phyloP scores from a whole-genome alignment of 2,797 vertebrate species.

The Pogoniulus pusillus region DNA sequence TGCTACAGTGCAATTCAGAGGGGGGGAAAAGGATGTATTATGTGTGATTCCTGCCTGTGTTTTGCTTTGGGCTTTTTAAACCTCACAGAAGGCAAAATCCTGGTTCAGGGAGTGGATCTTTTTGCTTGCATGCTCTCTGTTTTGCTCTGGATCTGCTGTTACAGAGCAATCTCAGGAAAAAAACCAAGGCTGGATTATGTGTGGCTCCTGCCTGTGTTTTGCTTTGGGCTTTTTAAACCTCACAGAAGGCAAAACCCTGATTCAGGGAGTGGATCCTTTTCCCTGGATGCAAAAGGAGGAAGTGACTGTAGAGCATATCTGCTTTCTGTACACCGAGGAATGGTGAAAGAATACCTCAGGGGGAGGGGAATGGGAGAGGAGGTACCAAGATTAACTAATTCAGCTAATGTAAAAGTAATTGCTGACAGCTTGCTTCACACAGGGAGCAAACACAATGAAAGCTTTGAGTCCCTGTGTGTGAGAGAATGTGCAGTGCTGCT shows the following conservation, averaged over 20 bases:
- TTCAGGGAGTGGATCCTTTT: background rate
- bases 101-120: background rate
- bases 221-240: background rate
- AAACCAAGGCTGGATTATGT: background rate
- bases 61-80: background rate
- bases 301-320: conserved; percentile 33
- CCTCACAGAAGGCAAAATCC: background rate
- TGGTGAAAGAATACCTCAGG: conserved; percentile 25
- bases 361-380: background rate
- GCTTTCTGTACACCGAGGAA: background rate
- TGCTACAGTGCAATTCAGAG: background rate
- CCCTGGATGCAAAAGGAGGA: background rate
- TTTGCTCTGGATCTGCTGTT: too few species aligned
- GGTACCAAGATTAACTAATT: conserved; percentile 36
- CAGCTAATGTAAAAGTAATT: conserved; percentile 55
- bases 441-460: background rate
- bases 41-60: background rate
- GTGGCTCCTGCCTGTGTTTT: background rate
- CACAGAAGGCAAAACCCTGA: background rate
- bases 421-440: conserved; percentile 1
- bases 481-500: background rate
- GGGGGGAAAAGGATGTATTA: conserved; percentile 5
- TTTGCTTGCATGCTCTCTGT: too few species aligned
- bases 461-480: background rate
- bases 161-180: too few species aligned